Evolutionary conservation across 2,888 invertebrate genomes (phyloP).

Genomic region (Leptinotarsa juncta): DNA sequence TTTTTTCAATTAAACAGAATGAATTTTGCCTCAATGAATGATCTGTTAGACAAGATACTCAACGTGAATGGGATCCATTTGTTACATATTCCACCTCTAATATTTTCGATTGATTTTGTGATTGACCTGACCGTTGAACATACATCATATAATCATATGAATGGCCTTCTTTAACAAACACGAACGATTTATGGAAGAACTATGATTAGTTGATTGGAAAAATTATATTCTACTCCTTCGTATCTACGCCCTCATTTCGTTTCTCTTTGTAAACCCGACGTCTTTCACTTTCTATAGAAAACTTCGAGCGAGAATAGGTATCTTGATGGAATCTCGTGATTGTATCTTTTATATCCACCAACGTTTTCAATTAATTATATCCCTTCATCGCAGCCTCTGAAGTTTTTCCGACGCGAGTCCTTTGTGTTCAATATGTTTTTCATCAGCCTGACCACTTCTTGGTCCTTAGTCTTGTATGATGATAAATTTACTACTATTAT

Average conservation of each 20-base stretch:
- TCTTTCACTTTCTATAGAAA: conserved; percentile 2
- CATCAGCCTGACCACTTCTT: conserved; percentile 1
- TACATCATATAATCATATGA: no score
- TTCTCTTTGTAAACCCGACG: conserved; percentile 1
- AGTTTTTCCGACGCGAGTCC: conserved; percentile 1
- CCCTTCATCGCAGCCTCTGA: conserved; percentile 4
- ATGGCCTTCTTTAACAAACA: no score
- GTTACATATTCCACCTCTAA: no score
- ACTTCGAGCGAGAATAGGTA: neutral
- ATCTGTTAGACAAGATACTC: no score
- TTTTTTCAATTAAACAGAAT: no score
- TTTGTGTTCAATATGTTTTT: conserved; percentile 10
- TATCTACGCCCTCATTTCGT: neutral
- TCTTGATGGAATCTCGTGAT: conserved; percentile 13
- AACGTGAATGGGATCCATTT: no score
- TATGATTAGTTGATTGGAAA: neutral
- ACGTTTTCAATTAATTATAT: conserved; percentile 17
- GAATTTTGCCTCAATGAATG: no score
- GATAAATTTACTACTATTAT: neutral
- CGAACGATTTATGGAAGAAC: neutral
- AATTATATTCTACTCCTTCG: conserved; percentile 13
- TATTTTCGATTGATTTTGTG: no score
- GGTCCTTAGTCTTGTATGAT: neutral
- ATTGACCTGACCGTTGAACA: no score
- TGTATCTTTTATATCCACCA: conserved; percentile 15